Evolutionary conservation across 2,888 invertebrate species (phyloP), one percentile per base, ranked within the genome.

Genomic region (Didymodactylos carnosus): DNA sequence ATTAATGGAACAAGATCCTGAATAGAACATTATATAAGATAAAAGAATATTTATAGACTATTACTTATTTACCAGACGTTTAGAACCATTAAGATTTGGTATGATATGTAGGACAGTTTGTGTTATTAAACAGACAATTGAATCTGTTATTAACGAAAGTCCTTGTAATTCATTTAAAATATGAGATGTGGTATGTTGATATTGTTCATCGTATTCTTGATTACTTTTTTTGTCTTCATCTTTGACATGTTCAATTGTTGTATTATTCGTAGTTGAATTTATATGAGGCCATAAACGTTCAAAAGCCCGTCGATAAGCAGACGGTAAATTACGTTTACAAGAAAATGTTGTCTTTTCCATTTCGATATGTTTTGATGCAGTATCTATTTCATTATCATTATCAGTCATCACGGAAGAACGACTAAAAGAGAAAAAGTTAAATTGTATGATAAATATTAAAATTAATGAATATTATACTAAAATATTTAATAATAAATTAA

Each of bases 1-100:
- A 89, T 83, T 71, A 89, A 82, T 7, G 89, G 88, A 78, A 89
- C 87, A 62, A 87, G 84, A 80, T 89, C 89, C 84, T 86, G 78
- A 11, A 74, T 75, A 39, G 19, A 71, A 70, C 1, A 16, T 19
- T 27, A 29, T 16, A 43, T 43, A 2, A n/a, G n/a, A n/a, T n/a
- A n/a, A n/a, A 43, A 49, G 49, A 49, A 23, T 49, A 49, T 49
- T 49, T 49, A 3, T 16, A 11, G 11, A 49, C 25, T 23, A n/a
- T 43, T 19, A 4, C 7, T 14, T 62, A 62, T n/a, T 35, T 35
- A 62, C 62, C 19, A 62, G 11, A 35, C 35, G 29, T 25, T n/a
- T 62, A 7, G 29, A 62, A 5, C 62, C 62, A 35, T n/a, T 35
- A 11, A 75, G 76, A 75, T 23, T 39, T 23, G n/a, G 53, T 35